These are phyloP conservation scores for Hypomecis atomaria DNA, from an alignment of 2,888 invertebrate genomes.

Conservation along the genomic window DNA sequence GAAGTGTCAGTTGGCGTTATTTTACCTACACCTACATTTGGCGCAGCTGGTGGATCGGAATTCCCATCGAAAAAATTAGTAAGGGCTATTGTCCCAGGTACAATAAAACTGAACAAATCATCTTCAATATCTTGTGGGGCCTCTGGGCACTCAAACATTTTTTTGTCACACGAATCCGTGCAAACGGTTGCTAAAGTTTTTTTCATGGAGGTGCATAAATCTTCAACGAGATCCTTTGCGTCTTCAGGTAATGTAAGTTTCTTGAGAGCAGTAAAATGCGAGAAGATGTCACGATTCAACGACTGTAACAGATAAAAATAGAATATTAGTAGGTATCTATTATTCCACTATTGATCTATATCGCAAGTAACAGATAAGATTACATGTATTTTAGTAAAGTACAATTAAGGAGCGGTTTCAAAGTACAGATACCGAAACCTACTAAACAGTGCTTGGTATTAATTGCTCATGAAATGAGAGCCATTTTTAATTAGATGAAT, in stretches of 20 bases:
- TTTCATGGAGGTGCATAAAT: slow-evolving; percentile 66
- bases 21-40: slow-evolving; percentile 34
- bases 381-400: too few relatives aligned
- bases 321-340: background rate
- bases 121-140: slow-evolving; percentile 55
- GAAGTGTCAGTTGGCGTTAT: slow-evolving; percentile 31
- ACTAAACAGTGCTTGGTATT: too few relatives aligned
- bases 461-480: too few relatives aligned
- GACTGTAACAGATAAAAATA: slow-evolving; percentile 58
- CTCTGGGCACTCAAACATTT: slow-evolving; percentile 63
- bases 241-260: slow-evolving; percentile 64
- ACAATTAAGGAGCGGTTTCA: too few relatives aligned
- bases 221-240: slow-evolving; percentile 55
- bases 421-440: too few relatives aligned
- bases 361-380: too few relatives aligned
- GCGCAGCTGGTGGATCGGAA: slow-evolving; percentile 43
- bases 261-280: slow-evolving; percentile 65
- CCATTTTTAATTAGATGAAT: too few relatives aligned
- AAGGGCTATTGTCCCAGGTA: slow-evolving; percentile 70
- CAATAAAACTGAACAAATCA: slow-evolving; percentile 54
- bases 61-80: slow-evolving; percentile 45
- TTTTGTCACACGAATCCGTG: slow-evolving; percentile 58
- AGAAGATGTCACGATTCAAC: slow-evolving; percentile 63
- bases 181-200: slow-evolving; percentile 65
- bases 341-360: background rate